Conservation (phyloP, 1,140 invertebrate species). For the Teleopsis dalmanni region DNA sequence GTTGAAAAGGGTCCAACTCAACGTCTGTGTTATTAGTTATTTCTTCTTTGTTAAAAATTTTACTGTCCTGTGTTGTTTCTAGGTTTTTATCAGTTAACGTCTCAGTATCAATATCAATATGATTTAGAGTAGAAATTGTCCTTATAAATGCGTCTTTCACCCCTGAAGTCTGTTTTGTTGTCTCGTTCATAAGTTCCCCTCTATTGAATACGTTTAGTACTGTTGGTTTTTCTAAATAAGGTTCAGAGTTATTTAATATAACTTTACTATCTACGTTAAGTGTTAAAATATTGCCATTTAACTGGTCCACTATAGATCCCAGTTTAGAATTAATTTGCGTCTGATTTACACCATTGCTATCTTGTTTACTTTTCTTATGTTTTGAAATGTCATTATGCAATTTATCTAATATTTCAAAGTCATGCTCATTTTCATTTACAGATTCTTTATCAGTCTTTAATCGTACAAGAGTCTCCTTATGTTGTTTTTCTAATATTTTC, state of each 20-base stretch:
- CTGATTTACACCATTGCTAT: not conserved
- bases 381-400: not conserved
- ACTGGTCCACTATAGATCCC: too few relatives aligned
- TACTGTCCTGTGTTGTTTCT: too few relatives aligned
- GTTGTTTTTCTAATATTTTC: not conserved
- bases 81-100: too few relatives aligned
- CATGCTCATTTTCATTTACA: not conserved
- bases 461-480: not conserved
- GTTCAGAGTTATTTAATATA: not conserved
- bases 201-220: not conserved
- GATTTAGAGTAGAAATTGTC: too few relatives aligned
- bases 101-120: too few relatives aligned
- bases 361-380: not conserved
- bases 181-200: too few relatives aligned
- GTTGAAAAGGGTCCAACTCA: conserved; percentile 2
- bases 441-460: not conserved
- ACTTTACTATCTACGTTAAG: not conserved
- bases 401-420: not conserved
- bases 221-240: not conserved
- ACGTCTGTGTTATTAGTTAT: not conserved
- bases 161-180: not conserved
- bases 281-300: too few relatives aligned
- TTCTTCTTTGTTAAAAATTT: too few relatives aligned
- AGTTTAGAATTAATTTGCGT: too few relatives aligned
- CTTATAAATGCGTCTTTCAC: too few relatives aligned